phyloP scores from a whole-genome alignment of 2,888 invertebrate species.

The Dichetophora obliterata region DNA sequence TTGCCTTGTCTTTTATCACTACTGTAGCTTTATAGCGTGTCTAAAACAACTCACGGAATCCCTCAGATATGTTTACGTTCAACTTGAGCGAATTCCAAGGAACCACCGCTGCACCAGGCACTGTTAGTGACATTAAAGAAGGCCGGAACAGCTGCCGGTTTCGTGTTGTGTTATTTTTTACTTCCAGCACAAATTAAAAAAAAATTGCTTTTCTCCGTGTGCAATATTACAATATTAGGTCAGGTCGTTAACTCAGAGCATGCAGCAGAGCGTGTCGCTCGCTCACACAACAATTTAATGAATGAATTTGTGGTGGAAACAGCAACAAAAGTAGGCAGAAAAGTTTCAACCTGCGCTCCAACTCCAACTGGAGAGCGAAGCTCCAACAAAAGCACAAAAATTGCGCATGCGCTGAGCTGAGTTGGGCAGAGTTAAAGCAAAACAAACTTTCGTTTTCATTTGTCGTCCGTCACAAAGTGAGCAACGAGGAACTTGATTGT shows the following conservation, averaged over 20 bases:
- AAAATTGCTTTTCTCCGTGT: neutral
- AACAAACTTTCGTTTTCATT: slow-evolving; percentile 57
- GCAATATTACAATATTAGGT: slow-evolving; percentile 53
- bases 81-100: slow-evolving; percentile 14
- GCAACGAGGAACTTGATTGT: slow-evolving; percentile 47
- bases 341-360: slow-evolving; percentile 9
- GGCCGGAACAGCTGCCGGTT: slow-evolving; percentile 19
- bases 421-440: slow-evolving; percentile 31
- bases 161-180: neutral
- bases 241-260: slow-evolving; percentile 48
- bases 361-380: slow-evolving; percentile 2
- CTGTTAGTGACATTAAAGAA: neutral
- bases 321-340: neutral
- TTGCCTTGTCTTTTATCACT: neutral
- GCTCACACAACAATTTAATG: slow-evolving; percentile 40
- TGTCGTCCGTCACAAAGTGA: slow-evolving; percentile 22
- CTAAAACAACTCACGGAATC: neutral
- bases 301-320: slow-evolving; percentile 42
- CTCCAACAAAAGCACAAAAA: slow-evolving; percentile 17
- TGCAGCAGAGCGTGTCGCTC: slow-evolving; percentile 1
- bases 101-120: neutral
- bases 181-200: no score
- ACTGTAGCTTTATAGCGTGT: neutral
- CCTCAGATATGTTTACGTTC: neutral
- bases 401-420: slow-evolving; percentile 41